Conservation (phyloP, 2,888 invertebrate species). For the Drosophila rellima region DNA sequence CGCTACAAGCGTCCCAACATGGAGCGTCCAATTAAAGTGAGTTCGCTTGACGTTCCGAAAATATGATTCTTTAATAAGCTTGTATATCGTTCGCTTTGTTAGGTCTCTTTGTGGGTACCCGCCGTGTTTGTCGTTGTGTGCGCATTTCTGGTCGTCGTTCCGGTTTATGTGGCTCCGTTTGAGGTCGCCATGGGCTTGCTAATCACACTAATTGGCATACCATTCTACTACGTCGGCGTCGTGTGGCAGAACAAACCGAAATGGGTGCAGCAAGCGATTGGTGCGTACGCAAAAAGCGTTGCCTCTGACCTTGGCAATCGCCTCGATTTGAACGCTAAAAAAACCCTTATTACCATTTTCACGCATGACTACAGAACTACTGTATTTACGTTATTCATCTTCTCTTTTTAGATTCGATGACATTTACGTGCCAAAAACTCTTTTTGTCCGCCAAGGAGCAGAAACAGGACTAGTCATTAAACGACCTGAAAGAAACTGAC, state of each 20-base stretch:
- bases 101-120: conserved; percentile 92
- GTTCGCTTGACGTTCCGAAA: conserved; percentile 30
- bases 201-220: conserved; percentile 93
- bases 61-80: conserved; percentile 16
- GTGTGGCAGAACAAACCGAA: conserved; percentile 89
- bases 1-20: conserved; percentile 92
- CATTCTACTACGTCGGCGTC: conserved; percentile 92
- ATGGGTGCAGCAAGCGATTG: conserved; percentile 87
- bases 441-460: conserved; percentile 93
- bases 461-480: conserved; percentile 82
- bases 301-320: conserved; percentile 23
- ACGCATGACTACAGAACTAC: conserved; percentile 28
- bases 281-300: conserved; percentile 85
- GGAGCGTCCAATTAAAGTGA: conserved; percentile 93
- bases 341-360: conserved; percentile 13
- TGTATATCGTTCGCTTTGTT: conserved; percentile 45
- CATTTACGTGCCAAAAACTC: conserved; percentile 86
- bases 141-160: conserved; percentile 92
- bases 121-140: conserved; percentile 91
- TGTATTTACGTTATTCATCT: conserved; percentile 21
- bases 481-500: conserved; percentile 23
- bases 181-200: conserved; percentile 92
- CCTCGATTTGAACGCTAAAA: conserved; percentile 10
- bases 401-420: conserved; percentile 74
- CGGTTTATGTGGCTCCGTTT: conserved; percentile 91